Conservation (phyloP, 2,888 invertebrate species). For the Drosophila tripunctata region DNA sequence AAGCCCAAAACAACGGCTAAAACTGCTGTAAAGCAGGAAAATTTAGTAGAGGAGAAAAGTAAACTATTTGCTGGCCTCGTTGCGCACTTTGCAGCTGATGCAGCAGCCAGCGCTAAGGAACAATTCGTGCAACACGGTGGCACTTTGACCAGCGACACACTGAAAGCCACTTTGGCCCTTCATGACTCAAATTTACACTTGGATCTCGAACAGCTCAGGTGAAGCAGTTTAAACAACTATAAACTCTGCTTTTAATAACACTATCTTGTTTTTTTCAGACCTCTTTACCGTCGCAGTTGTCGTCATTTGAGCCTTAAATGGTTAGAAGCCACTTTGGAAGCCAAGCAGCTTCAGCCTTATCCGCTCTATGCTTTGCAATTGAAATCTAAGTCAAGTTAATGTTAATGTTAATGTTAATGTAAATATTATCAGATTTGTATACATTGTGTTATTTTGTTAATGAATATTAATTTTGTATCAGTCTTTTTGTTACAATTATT, state of each 20-base stretch:
- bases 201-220: slow-evolving; percentile 64
- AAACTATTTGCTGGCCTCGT: slow-evolving; percentile 64
- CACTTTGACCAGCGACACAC: slow-evolving; percentile 57
- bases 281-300: slow-evolving; percentile 70
- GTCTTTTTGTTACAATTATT: background rate
- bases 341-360: slow-evolving; percentile 61
- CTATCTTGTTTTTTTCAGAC: slow-evolving; percentile 50
- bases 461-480: background rate
- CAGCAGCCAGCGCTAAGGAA: slow-evolving; percentile 21
- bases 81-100: slow-evolving; percentile 60
- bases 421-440: no score
- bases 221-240: no score
- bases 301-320: slow-evolving; percentile 79
- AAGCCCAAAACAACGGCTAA: slow-evolving; percentile 31
- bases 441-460: background rate
- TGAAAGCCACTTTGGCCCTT: slow-evolving; percentile 72
- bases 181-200: slow-evolving; percentile 37
- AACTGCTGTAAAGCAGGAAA: background rate
- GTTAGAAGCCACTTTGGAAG: slow-evolving; percentile 73
- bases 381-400: slow-evolving; percentile 22
- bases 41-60: slow-evolving; percentile 14
- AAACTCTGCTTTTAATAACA: no score
- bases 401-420: no score
- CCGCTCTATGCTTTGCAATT: slow-evolving; percentile 74
- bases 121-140: slow-evolving; percentile 75